Evolutionary conservation across 2,113 vertebrate genomes (phyloP), one percentile per base, ranked within the genome.

Genomic region (Semnornis frantzii): DNA sequence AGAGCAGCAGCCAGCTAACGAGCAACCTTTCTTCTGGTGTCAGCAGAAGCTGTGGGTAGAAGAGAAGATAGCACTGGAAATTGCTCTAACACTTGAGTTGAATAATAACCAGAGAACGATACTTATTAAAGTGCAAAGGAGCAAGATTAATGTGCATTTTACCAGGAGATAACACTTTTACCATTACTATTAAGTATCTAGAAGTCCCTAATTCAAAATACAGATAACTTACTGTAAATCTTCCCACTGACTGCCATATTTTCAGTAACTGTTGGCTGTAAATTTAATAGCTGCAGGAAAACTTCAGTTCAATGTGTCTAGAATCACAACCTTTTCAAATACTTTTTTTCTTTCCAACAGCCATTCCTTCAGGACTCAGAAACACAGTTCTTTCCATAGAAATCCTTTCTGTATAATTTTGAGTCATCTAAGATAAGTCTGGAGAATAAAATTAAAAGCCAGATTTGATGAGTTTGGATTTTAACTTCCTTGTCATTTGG

Each of bases 141-240:
- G 23, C 48, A 94, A 94, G 92, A 90, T 93, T 94, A 96, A 93
- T 75, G 79, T 60, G 42, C 37, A 5, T 95, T 96, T 94, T 90
- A 88, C 65, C 17, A 54, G 57, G 64, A 82, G 48, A 89, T 77
- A 93, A 87, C 57, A 39, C 25, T 87, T 89, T 63, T 1, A 5
- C 76, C 90, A 80, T 92, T 94, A 52, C 85, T 95, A 42, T 66
- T 85, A 83, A 83, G 90, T 93, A 88, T 77, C 69, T 94, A 88
- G 79, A 93, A 81, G 69, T 83, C 76, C 44, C 52, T 95, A 83
- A 94, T 86, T 90, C 92, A 94, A 94, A 95, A 95, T 68, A 93
- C 10, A 68, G 85, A 68, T 85, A 76, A 85, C 63, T 88, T 93
- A 90, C 54, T 81, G 33, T 85, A 90, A 81, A 74, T 83, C 69